phyloP scores from a whole-genome alignment of 2,113 vertebrate species.

The Cacatua alba region DNA sequence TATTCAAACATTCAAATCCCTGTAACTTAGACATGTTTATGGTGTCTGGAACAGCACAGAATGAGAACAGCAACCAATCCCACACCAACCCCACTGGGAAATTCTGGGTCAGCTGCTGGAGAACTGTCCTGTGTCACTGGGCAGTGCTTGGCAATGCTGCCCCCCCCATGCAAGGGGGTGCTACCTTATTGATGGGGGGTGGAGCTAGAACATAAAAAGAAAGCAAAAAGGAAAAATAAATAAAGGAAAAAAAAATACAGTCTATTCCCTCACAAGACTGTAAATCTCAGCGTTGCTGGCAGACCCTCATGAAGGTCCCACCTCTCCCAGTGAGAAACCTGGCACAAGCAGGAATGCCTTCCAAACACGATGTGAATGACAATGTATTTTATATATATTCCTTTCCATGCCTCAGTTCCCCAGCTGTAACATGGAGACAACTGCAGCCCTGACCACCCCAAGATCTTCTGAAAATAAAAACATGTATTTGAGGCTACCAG shows the following conservation, averaged over 20 bases:
- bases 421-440: neutral
- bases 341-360: neutral
- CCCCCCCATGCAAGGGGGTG: neutral
- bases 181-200: neutral
- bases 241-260: neutral
- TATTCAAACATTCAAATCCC: neutral
- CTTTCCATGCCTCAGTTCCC: neutral
- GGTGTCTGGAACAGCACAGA: neutral
- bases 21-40: neutral
- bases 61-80: neutral
- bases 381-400: neutral
- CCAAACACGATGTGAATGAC: neutral
- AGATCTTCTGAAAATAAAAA: neutral
- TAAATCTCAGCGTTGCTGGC: neutral
- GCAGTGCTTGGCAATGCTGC: neutral
- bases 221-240: neutral
- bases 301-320: neutral
- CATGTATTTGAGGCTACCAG: neutral
- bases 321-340: neutral
- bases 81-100: neutral
- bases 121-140: neutral
- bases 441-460: neutral
- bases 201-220: neutral
- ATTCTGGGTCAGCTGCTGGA: neutral
- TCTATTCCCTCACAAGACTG: neutral